Conservation (phyloP, 2,888 invertebrate genomes). For the Cephus nigrinus region DNA sequence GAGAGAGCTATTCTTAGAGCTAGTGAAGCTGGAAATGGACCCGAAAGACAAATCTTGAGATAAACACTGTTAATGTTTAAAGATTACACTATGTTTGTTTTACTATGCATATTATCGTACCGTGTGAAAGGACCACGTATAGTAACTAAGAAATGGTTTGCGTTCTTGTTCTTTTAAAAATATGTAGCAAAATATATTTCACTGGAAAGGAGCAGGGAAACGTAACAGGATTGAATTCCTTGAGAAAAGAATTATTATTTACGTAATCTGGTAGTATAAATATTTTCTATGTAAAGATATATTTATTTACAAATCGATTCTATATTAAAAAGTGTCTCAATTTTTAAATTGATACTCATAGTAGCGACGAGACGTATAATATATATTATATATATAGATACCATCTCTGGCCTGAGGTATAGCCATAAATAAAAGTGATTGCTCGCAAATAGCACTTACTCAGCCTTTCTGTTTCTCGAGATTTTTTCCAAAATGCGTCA, state of each 20-base stretch:
- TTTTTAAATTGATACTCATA: background rate
- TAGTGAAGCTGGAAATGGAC: background rate
- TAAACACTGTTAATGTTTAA: background rate
- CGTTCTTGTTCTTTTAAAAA: background rate
- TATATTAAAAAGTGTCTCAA: background rate
- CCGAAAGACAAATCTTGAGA: background rate
- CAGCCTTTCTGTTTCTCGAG: slow-evolving; percentile 25
- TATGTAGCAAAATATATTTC: background rate
- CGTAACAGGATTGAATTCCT: background rate
- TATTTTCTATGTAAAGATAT: background rate
- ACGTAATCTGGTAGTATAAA: background rate
- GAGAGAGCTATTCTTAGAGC: background rate
- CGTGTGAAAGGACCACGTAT: background rate
- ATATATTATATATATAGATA: background rate
- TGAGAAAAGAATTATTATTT: background rate
- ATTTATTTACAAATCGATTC: background rate
- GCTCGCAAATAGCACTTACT: slow-evolving; percentile 23
- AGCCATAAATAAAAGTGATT: slow-evolving; percentile 4
- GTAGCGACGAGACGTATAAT: background rate
- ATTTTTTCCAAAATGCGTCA: slow-evolving; percentile 22
- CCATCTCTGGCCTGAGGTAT: background rate
- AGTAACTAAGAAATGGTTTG: background rate
- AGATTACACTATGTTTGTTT: background rate
- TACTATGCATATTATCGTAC: background rate
- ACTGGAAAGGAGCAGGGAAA: background rate